Percentiles rank a stretch among this genome's conserved stretches.
phyloP scores from a whole-genome alignment of 2,113 vertebrate species.

The Pavo muticus region DNA sequence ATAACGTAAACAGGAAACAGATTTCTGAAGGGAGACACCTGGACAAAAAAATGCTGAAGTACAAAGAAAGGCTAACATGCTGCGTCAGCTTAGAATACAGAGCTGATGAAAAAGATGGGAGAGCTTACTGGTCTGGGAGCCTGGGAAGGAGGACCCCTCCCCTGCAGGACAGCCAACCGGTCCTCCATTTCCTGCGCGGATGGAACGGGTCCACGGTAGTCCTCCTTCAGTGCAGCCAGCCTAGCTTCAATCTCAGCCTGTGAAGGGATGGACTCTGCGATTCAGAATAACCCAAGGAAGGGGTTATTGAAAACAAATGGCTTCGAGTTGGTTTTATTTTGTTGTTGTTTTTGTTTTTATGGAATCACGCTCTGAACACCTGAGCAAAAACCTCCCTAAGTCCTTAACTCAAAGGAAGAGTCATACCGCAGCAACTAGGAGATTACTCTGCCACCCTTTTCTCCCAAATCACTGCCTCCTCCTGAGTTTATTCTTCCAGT shows the following conservation, averaged over 20 bases:
- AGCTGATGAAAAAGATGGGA: not conserved
- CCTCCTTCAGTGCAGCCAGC: constrained; percentile 86
- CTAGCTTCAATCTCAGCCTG: constrained; percentile 91
- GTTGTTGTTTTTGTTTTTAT: not conserved
- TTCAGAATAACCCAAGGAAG: not conserved
- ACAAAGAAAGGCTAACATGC: not conserved
- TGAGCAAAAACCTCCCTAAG: not conserved
- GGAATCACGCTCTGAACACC: not conserved
- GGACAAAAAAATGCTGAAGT: not conserved
- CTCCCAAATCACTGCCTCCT: not conserved
- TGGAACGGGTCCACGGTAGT: constrained; percentile 77
- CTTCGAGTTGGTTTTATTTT: not conserved
- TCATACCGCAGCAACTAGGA: not conserved
- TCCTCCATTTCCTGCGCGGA: constrained; percentile 89
- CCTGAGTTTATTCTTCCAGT: not conserved
- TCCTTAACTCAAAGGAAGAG: accelerated
- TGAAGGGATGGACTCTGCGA: constrained; percentile 86
- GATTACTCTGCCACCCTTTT: not conserved
- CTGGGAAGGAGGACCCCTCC: constrained; percentile 79
- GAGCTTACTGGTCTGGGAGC: constrained; percentile 81
- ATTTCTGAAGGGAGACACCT: not conserved
- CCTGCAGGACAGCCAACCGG: constrained; percentile 87
- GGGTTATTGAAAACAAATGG: not conserved
- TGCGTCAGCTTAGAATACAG: not conserved
- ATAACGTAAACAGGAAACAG: not conserved